Evolutionary conservation across 1,140 invertebrate species (phyloP), one percentile per base, ranked within the genome.

Genomic region (Doryteuthis pealeii): DNA sequence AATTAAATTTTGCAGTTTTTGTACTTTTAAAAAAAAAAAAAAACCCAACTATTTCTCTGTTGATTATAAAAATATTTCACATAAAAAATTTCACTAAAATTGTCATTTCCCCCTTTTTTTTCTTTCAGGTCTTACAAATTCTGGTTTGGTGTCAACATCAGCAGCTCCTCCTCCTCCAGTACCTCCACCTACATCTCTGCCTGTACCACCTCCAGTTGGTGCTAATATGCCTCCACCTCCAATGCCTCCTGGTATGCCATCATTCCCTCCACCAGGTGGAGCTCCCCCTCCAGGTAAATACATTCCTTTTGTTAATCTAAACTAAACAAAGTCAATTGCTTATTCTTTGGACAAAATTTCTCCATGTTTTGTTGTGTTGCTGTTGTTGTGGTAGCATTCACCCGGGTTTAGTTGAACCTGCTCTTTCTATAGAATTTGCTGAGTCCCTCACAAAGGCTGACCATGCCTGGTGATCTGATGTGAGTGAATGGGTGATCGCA

Each of bases 161-260:
- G 72, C 32, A 76, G n/a, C 35, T 22, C 33, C 40, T 12, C 89
- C 89, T 14, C 89, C 88, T n/a, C 88, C 77, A 72, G 67, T 80
- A 45, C 75, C 75, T 15, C 68, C 77, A 14, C 77, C 82, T 74
- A 79, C 90, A 66, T 90, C 90, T 2, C 89, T 90, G 2, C 89
- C 90, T 15, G 87, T 89, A 66, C 90, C 91, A 30, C 91, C 91
- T 2, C 91, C 91, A 32, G 90, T 91, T 79, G 6, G 82, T 30
- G 80, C 78, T 68, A 54, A n/a, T 71, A 33, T 26, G 32, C 54
- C 67, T 31, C 73, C 70, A 40, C 83, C 79, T 35, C 85, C 81
- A 30, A 76, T 86, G 77, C 81, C 82, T 33, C 83, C 81, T 18
- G 78, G 81, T n/a, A 85, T 83, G 80, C 81, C 81, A 26, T 80